phyloP scores from a whole-genome alignment of 2,888 invertebrate genomes.

The Lucinisca nassula region DNA sequence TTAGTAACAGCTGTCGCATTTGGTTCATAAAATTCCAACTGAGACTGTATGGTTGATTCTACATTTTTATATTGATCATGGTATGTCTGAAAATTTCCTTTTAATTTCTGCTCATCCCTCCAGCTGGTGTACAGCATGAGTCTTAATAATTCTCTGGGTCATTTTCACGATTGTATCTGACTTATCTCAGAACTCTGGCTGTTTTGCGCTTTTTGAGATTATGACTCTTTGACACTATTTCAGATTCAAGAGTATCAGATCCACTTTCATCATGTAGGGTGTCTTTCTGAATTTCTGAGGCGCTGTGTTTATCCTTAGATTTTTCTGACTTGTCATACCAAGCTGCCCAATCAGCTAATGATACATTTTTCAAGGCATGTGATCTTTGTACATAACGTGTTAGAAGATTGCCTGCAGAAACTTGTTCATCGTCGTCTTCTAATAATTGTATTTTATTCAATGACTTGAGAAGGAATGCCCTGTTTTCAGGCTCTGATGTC shows the following conservation, averaged over 20 bases:
- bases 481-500: slow-evolving; percentile 71
- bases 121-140: neutral
- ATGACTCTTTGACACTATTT: no score
- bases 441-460: slow-evolving; percentile 61
- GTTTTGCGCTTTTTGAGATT: no score
- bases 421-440: slow-evolving; percentile 59
- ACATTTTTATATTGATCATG: neutral
- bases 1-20: no score
- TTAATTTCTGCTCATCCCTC: neutral
- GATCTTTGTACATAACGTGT: slow-evolving; percentile 62
- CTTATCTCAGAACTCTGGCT: neutral
- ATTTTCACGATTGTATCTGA: neutral
- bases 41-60: neutral
- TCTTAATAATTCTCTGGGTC: neutral
- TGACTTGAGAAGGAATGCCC: slow-evolving; percentile 77
- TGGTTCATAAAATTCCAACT: no score
- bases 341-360: slow-evolving; percentile 66
- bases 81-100: neutral
- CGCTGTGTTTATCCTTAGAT: no score
- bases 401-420: slow-evolving; percentile 54
- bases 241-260: no score
- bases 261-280: no score
- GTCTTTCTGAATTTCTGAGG: no score
- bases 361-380: slow-evolving; percentile 27
- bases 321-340: slow-evolving; percentile 28